Evolutionary conservation across 2,113 vertebrate species (phyloP).

Genomic region (Microtus pennsylvanicus): DNA sequence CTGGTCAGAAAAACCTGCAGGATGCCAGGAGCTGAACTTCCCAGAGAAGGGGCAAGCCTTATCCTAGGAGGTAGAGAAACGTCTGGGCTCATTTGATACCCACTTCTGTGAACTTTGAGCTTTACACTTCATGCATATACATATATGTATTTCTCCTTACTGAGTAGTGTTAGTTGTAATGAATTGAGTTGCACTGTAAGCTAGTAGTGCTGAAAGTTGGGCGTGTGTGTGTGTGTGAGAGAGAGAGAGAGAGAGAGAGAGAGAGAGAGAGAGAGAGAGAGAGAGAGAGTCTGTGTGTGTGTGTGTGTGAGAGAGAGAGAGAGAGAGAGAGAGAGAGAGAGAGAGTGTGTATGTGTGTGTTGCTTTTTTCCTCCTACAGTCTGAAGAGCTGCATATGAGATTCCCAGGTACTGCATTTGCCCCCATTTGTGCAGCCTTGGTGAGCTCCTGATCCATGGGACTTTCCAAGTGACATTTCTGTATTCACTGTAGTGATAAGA

Average conservation of each 20-base stretch:
- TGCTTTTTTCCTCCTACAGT: accelerated
- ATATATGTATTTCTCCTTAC: accelerated
- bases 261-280: no score
- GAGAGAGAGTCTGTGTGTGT: accelerated
- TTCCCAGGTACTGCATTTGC: background rate
- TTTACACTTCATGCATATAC: background rate
- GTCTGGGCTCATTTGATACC: accelerated
- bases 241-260: no score
- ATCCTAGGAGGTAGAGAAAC: background rate
- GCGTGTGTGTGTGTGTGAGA: background rate
- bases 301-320: no score
- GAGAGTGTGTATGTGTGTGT: no score
- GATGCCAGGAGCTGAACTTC: background rate
- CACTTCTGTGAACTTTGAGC: accelerated
- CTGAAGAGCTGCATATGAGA: accelerated
- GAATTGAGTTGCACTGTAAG: background rate
- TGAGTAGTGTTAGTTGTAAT: accelerated
- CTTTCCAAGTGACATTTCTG: background rate
- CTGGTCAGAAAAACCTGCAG: background rate
- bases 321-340: no score
- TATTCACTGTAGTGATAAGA: slow-evolving; percentile 71
- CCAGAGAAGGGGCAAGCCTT: background rate
- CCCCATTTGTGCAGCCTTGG: background rate
- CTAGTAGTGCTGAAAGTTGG: background rate
- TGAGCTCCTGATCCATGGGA: accelerated